Percentiles rank a stretch among this genome's conserved stretches.
Conservation (phyloP, 1,140 invertebrate species). For the Drosophila orosa region DNA sequence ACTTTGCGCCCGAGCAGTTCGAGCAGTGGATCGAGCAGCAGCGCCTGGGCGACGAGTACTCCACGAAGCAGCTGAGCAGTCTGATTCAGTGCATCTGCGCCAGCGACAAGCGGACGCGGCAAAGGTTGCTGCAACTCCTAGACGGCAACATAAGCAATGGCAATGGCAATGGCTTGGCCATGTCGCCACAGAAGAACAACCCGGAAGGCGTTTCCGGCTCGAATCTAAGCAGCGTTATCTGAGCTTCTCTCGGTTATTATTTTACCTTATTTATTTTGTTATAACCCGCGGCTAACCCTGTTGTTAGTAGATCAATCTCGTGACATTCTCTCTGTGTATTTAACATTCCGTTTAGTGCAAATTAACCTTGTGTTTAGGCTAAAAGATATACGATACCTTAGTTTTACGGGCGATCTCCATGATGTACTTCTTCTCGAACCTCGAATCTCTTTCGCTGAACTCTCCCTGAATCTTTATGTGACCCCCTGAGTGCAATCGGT, state of each 20-base stretch:
- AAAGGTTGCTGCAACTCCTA: constrained; percentile 90
- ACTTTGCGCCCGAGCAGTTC: constrained; percentile 93
- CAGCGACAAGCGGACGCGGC: constrained; percentile 93
- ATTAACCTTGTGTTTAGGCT: constrained; percentile 57
- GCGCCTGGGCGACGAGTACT: constrained; percentile 90
- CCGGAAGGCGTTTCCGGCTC: constrained; percentile 33
- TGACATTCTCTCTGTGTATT: constrained; percentile 48
- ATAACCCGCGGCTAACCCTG: constrained; percentile 27
- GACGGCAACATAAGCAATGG: constrained; percentile 41
- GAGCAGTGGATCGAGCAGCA: constrained; percentile 95
- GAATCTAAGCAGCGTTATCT: constrained; percentile 72
- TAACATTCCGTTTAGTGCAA: constrained; percentile 77
- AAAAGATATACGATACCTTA: constrained; percentile 36
- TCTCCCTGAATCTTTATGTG: not conserved
- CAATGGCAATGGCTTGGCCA: constrained; percentile 3
- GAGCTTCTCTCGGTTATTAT: constrained; percentile 26
- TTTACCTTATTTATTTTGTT: constrained; percentile 66
- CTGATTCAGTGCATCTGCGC: constrained; percentile 94
- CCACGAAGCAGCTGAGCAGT: constrained; percentile 92
- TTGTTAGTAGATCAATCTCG: constrained; percentile 59
- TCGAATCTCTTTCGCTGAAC: constrained; percentile 20
- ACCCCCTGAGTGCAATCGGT: constrained; percentile 44
- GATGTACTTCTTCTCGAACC: constrained; percentile 65
- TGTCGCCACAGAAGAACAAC: constrained; percentile 42
- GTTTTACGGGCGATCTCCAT: constrained; percentile 67